A percentile compares a stretch with the other conserved stretches of the same genome.
Conservation (phyloP, 2,113 vertebrate genomes). For the Istiophorus platypterus region DNA sequence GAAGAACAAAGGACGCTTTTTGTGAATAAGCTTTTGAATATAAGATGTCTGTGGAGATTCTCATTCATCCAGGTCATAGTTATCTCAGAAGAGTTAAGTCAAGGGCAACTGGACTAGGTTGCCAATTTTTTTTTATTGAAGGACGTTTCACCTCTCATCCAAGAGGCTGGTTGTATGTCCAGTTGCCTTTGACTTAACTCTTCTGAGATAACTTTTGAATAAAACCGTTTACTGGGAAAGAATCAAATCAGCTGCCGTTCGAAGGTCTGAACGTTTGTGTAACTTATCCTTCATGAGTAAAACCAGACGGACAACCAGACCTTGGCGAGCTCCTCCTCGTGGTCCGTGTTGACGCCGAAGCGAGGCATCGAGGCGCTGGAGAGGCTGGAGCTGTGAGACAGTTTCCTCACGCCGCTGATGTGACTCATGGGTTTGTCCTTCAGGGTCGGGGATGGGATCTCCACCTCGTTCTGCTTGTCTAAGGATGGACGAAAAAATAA, state of each 20-base stretch:
- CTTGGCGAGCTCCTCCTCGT: slow-evolving; percentile 89
- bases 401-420: slow-evolving; percentile 81
- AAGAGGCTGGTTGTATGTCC: too few species aligned
- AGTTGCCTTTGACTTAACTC: too few species aligned
- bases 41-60: too few species aligned
- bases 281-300: slow-evolving; percentile 18
- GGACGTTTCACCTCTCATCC: too few species aligned
- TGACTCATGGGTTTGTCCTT: slow-evolving; percentile 84
- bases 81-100: too few species aligned
- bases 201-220: too few species aligned
- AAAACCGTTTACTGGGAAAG: not conserved
- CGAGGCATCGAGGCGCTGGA: slow-evolving; percentile 84
- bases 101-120: too few species aligned
- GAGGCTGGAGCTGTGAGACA: slow-evolving; percentile 83
- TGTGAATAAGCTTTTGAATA: not conserved
- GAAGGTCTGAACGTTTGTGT: slow-evolving; percentile 17
- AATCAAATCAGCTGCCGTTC: not conserved
- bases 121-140: too few species aligned
- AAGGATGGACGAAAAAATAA: too few species aligned
- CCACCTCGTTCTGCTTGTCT: slow-evolving; percentile 83
- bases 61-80: too few species aligned
- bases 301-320: slow-evolving; percentile 46
- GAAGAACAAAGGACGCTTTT: not conserved
- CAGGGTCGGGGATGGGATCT: slow-evolving; percentile 79
- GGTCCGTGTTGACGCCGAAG: slow-evolving; percentile 90